Conservation (phyloP, 2,888 invertebrate species). For the Parnassius glacialis region DNA sequence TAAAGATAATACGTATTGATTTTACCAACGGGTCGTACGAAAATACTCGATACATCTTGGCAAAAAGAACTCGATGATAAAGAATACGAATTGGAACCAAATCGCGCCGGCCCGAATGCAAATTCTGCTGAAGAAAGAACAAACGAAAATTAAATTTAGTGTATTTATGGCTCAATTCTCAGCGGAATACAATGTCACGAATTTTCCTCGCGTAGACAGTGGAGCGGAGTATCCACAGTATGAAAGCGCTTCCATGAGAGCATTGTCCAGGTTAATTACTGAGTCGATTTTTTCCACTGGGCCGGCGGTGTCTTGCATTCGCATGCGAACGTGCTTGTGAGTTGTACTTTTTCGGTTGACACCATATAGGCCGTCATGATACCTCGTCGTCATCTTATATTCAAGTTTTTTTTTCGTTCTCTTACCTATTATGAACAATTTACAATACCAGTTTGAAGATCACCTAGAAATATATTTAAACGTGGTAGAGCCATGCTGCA, state of each 20-base stretch:
- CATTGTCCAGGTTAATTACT: constrained; percentile 63
- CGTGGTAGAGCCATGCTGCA: no score
- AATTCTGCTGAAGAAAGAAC: constrained; percentile 1
- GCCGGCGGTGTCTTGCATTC: constrained; percentile 49
- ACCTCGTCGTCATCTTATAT: constrained; percentile 13
- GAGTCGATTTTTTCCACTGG: constrained; percentile 50
- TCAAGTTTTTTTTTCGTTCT: constrained; percentile 10
- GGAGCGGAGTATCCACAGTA: constrained; percentile 51
- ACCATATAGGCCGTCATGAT: constrained; percentile 44
- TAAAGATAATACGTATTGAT: constrained; percentile 12
- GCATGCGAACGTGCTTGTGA: constrained; percentile 65
- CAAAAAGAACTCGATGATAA: not conserved
- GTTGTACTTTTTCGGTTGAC: constrained; percentile 63
- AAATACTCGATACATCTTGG: constrained; percentile 3
- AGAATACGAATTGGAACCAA: not conserved
- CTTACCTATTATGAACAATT: constrained; percentile 16
- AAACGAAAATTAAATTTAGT: constrained; percentile 60
- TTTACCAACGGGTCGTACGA: constrained; percentile 1
- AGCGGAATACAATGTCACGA: constrained; percentile 52
- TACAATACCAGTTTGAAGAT: constrained; percentile 6
- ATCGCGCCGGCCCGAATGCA: constrained; percentile 9
- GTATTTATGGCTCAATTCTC: constrained; percentile 76
- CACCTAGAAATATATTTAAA: no score
- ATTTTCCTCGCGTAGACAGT: constrained; percentile 53
- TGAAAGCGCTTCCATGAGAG: constrained; percentile 51